Percentiles rank a stretch among this genome's conserved stretches.
Evolutionary conservation across 2,888 invertebrate species (phyloP).

Genomic region (Acleris emargana): DNA sequence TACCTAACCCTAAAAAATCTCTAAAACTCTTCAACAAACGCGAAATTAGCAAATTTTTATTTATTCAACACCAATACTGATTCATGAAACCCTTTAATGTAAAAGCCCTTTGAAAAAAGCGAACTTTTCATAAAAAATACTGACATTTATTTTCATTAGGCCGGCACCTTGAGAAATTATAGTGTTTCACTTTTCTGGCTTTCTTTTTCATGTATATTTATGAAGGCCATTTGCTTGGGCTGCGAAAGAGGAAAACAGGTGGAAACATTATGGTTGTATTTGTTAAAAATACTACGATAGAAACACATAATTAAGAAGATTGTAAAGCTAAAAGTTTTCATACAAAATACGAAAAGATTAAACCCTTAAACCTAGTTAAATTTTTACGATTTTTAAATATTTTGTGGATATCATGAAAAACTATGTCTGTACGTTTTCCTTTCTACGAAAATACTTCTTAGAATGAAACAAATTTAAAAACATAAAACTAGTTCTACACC

Average conservation of each 20-base stretch:
- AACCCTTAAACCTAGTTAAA: too few relatives aligned
- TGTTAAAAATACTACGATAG: not conserved
- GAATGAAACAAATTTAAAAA: too few relatives aligned
- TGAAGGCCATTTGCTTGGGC: slow-evolving; percentile 22
- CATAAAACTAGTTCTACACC: too few relatives aligned
- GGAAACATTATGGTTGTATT: slow-evolving; percentile 4
- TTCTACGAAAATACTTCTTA: too few relatives aligned
- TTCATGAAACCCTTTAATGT: not conserved
- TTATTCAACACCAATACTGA: not conserved
- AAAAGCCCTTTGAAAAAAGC: slow-evolving; percentile 1
- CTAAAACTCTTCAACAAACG: not conserved
- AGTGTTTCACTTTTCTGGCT: slow-evolving; percentile 25
- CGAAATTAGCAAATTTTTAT: not conserved
- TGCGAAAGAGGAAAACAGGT: slow-evolving; percentile 5
- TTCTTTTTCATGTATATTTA: slow-evolving; percentile 23
- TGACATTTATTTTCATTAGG: slow-evolving; percentile 27
- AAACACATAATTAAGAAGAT: too few relatives aligned
- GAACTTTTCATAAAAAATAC: slow-evolving; percentile 17
- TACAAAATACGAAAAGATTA: too few relatives aligned
- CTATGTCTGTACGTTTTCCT: too few relatives aligned
- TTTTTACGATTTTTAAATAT: too few relatives aligned
- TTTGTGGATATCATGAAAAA: too few relatives aligned
- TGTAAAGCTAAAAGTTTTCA: too few relatives aligned
- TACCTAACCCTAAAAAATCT: not conserved
- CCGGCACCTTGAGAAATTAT: slow-evolving; percentile 27